A percentile compares a stretch with the other conserved stretches of the same genome.
These are phyloP conservation scores for Papilio glaucus DNA, from an alignment of 1,140 invertebrate species.

Conservation along the genomic window DNA sequence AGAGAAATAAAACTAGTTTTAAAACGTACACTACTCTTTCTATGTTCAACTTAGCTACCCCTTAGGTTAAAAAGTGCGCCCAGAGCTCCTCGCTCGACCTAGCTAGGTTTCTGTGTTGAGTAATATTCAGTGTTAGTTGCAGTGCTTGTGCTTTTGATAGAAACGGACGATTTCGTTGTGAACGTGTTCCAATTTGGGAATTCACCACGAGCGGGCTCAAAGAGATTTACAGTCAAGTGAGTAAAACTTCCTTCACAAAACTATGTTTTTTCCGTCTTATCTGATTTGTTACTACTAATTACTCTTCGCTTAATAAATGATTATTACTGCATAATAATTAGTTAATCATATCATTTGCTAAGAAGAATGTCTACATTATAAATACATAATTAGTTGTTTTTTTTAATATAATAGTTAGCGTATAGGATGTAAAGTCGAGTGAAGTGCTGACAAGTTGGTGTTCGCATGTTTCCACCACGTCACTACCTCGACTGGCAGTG, in stretches of 20 bases:
- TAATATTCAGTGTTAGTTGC: conserved; percentile 78
- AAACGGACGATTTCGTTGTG: conserved; percentile 74
- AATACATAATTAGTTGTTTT: background rate
- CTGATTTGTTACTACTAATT: background rate
- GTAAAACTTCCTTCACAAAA: conserved; percentile 47
- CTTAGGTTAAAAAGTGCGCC: conserved; percentile 51
- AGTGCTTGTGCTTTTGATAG: conserved; percentile 79
- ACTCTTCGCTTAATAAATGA: background rate
- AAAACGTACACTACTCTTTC: conserved; percentile 53
- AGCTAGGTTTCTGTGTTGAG: conserved; percentile 68
- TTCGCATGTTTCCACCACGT: conserved; percentile 38
- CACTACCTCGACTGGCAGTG: conserved; percentile 20
- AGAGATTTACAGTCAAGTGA: conserved; percentile 81
- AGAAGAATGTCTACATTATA: background rate
- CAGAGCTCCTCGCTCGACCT: conserved; percentile 55
- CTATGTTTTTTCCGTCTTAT: conserved; percentile 1
- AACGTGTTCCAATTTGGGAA: conserved; percentile 79
- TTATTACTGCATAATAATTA: background rate
- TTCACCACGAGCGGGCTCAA: conserved; percentile 82
- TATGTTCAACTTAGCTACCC: conserved; percentile 48
- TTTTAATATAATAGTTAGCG: background rate
- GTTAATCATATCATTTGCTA: background rate
- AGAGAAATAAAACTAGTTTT: conserved; percentile 66
- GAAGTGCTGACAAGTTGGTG: conserved; percentile 22
- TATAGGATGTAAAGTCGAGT: background rate